Evolutionary conservation across 1,140 invertebrate species (phyloP).

Genomic region (Drosophila persimilis): DNA sequence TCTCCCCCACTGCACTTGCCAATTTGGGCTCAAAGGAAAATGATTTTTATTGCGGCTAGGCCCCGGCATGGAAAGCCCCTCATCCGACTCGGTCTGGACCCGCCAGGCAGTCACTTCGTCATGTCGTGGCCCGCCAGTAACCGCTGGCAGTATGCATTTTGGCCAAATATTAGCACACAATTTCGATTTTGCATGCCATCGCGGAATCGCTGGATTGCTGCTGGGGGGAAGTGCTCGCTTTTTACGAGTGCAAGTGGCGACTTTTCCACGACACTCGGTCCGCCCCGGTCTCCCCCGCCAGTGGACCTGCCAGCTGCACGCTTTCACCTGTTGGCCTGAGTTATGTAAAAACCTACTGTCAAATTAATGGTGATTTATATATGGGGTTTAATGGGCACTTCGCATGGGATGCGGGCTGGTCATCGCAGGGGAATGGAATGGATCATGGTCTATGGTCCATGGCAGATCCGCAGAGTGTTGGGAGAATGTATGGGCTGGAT

Average conservation of each 20-base stretch:
- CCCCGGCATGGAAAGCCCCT: conserved; percentile 23
- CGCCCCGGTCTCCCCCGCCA: background rate
- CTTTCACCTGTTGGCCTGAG: conserved; percentile 74
- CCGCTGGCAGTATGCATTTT: conserved; percentile 40
- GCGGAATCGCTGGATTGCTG: background rate
- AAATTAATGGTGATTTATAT: conserved; percentile 80
- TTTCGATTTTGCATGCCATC: conserved; percentile 75
- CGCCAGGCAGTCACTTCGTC: conserved; percentile 53
- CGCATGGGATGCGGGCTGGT: conserved; percentile 37
- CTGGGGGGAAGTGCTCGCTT: conserved; percentile 50
- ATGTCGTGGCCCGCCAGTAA: conserved; percentile 38
- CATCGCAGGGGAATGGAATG: background rate
- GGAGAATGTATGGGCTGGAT: conserved; percentile 15
- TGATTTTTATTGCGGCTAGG: conserved; percentile 61
- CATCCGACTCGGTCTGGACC: conserved; percentile 17
- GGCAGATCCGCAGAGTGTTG: conserved; percentile 21
- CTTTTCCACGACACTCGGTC: conserved; percentile 55
- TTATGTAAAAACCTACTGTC: conserved; percentile 77
- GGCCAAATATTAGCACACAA: conserved; percentile 77
- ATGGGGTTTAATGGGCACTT: conserved; percentile 61
- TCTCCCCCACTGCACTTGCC: conserved; percentile 25
- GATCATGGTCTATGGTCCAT: background rate
- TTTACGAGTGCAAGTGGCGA: conserved; percentile 75
- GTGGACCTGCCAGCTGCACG: conserved; percentile 54
- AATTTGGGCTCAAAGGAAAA: conserved; percentile 56